Base-by-base conservation (phyloP, 1,140 invertebrate species). In the Aphidius gifuensis region DNA sequence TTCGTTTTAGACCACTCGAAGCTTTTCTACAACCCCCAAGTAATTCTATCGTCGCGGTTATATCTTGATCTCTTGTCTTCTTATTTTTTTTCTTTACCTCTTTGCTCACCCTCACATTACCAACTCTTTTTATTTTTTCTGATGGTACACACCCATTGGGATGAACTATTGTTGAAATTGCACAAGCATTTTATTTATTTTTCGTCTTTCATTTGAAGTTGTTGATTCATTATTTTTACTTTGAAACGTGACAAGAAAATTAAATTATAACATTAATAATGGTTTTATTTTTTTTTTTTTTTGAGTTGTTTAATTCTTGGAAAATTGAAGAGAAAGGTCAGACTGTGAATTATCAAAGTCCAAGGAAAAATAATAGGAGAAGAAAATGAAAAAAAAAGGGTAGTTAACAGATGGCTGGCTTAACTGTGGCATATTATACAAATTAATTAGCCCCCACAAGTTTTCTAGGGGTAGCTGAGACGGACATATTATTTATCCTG, bases 351-450 rank as follows among this genome's bases (percentile, higher is more conserved):
- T 32, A 32, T 32, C 23, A 32, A 32, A 32, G 23, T 32, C 23
- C 23, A 21, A 21, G 9, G 6, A n/a, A n/a, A 49, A 49, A 6
- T n/a, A 49, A 21, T 6, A n/a, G 2, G 1, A 49, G 1, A n/a
- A 4, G 5, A 38, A 23, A 40, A 38, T 32, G 5, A 46, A 32
- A 8, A 65, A 59, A 65, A 64, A 60, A 32, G 63, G 63, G 68
- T 64, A 70, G 66, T 70, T 76, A 76, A 78, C 71, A 71, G 73
- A 80, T 79, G 75, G 78, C 70, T 71, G 68, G 77, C 77, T 80
- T 79, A 80, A 79, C 76, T 78, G 66, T 70, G 74, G 76, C 74
- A 80, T 80, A 80, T 80, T 80, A 80, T 79, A 75, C 77, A 74
- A 78, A 80, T 80, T 81, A 79, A 80, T 80, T 79, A 79, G 61